phyloP scores from a whole-genome alignment of 23 tunicate species.

The Halocynthia aurantium region DNA sequence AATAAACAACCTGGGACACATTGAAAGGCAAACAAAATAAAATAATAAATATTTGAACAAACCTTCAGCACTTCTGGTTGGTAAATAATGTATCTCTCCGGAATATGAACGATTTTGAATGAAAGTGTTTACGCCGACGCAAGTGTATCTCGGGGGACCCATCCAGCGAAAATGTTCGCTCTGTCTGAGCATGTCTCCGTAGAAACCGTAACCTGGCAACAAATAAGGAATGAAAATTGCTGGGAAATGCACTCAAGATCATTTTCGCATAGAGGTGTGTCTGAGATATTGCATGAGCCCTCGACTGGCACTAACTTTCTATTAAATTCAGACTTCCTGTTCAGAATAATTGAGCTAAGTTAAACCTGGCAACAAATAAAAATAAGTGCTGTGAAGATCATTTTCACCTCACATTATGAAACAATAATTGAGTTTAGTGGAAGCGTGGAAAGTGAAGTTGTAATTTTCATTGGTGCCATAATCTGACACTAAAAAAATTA shows the following conservation, averaged over 20 bases:
- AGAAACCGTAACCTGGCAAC: constrained; percentile 53
- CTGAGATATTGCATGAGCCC: not conserved
- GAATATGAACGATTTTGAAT: constrained; percentile 31
- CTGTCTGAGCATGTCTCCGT: constrained; percentile 54
- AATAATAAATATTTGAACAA: not conserved
- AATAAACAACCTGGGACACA: too few relatives aligned
- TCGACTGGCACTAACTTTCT: not conserved
- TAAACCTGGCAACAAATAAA: too few relatives aligned
- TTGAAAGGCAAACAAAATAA: too few relatives aligned
- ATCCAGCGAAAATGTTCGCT: constrained; percentile 65
- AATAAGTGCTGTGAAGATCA: too few relatives aligned
- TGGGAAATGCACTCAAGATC: not conserved
- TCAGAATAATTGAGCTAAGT: too few relatives aligned
- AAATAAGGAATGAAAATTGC: not conserved
- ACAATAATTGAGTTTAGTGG: too few relatives aligned
- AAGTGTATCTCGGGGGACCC: constrained; percentile 76
- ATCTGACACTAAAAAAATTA: too few relatives aligned
- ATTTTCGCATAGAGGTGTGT: too few relatives aligned
- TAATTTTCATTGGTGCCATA: too few relatives aligned
- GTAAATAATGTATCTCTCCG: constrained; percentile 56
- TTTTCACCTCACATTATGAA: too few relatives aligned
- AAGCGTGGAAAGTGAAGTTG: too few relatives aligned
- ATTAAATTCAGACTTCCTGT: too few relatives aligned
- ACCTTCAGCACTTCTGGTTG: constrained; percentile 22
- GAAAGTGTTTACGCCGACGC: constrained; percentile 68